Base-by-base conservation (phyloP, 2,797 vertebrate species). In the Brachymystax lenok region DNA sequence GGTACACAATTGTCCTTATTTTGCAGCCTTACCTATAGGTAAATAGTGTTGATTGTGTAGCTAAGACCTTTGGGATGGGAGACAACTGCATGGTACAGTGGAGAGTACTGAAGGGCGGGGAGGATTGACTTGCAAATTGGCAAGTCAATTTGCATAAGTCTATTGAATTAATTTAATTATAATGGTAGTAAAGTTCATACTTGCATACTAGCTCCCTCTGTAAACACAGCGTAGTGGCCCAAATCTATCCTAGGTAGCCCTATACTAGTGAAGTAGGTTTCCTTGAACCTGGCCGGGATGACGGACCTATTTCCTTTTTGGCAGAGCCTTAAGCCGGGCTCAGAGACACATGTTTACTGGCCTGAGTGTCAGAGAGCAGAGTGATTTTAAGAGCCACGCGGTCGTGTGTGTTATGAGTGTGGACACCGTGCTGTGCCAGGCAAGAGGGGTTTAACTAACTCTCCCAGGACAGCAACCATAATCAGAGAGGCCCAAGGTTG, bases 231-330 rank as follows among this genome's bases (percentile, higher is more conserved):
- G 2, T 46, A 46, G 40, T 13, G 40, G 2, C 87, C 86, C 72
- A 85, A 70, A 88, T 90, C 86, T 88, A 83, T 88, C 90, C 86
- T 83, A 91, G 88, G 85, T 87, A 88, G 76, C 82, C 80, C 88
- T 82, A 17, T 51, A 24, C 54, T 21, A 85, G 74, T 30, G 82
- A 87, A 67, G 77, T 81, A 17, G 40, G 54, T 76, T 77, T 77
- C 54, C 64, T 3, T 46, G 40, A 46, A 13, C 40, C 10, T 46
- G 40, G 40, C 56, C 74, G 54, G 16, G 80, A 78, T 88, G 40
- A 87, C 91, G 86, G 61, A 87, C 91, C 84, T 78, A 90, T 75
- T 90, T 88, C 80, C 85, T 10, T 46, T 71, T 67, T 89, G 83
- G 82, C 24, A n/a, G 56, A 87, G 87, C 84, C 82, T 90, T 87